Base-by-base conservation (phyloP, 2,888 invertebrate genomes). In the Drosophila rellima region DNA sequence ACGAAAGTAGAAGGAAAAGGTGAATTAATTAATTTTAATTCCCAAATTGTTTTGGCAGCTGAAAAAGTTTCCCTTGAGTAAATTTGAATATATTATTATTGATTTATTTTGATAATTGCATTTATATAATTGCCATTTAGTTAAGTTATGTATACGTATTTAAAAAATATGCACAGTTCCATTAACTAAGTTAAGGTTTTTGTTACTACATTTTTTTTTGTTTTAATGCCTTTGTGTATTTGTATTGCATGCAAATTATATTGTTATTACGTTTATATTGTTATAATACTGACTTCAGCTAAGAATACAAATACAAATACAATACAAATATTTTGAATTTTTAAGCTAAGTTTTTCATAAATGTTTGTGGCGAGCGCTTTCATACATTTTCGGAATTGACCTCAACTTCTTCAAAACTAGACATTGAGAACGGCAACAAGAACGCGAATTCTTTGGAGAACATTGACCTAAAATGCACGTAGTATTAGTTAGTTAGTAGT, bases 341-440 rank as follows among this genome's bases (percentile, higher is more conserved):
- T 55, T 18, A n/a, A n/a, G n/a, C n/a, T 11, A 26, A 23, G 10
- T 56, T 29, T 35, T 47, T 60, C 18, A 18, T 48, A 40, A 18
- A 18, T 39, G 48, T 48, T 48, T 50, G 48, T 74, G 73, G 80
- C 83, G 78, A 79, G 83, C 85, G 89, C 88, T 89, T 90, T 90
- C 89, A 89, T 85, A 87, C 88, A 89, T 89, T 90, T 89, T 88
- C 78, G 83, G 88, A 86, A 83, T 80, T 76, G 80, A 74, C 20
- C 37, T 48, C 33, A 51, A 55, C 26, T 26, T 45, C 13, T 55
- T 55, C 35, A 44, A 44, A 51, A 54, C 39, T 57, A 51, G 42
- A 65, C 55, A 57, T 44, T 15, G 15, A 59, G 48, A 72, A 59
- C 55, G 66, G 70, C 45, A 62, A 63, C 63, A 47, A 75, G 74